phyloP scores from a whole-genome alignment of 1,140 invertebrate genomes.

The Tetranychus urticae region DNA sequence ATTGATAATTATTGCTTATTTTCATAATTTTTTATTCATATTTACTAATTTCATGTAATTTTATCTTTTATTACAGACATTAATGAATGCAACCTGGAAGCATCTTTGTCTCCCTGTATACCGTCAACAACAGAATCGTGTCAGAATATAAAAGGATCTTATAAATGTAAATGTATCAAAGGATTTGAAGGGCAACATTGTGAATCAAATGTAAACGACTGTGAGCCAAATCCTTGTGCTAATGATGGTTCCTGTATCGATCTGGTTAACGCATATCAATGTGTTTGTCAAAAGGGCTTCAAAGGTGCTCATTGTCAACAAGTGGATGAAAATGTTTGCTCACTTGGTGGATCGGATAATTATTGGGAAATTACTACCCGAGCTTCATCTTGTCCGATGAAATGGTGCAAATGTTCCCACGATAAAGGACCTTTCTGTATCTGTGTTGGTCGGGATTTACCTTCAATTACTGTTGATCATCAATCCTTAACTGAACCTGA shows the following conservation, averaged over 20 bases:
- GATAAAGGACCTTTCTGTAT: neutral
- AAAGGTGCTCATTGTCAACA: constrained; percentile 46
- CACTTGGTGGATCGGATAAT: neutral
- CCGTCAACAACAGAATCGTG: constrained; percentile 9
- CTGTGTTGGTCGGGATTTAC: neutral
- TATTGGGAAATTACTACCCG: neutral
- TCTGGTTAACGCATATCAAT: constrained; percentile 20
- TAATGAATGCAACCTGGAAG: constrained; percentile 39
- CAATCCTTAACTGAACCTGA: neutral
- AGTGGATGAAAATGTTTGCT: constrained; percentile 56
- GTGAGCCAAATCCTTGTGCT: constrained; percentile 54
- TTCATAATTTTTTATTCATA: too few species aligned
- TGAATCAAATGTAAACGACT: constrained; percentile 45
- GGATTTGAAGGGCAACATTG: constrained; percentile 23
- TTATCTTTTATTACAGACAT: constrained; percentile 17
- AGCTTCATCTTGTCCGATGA: neutral
- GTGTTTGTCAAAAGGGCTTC: constrained; percentile 49
- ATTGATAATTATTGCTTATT: too few species aligned
- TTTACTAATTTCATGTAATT: constrained; percentile 21
- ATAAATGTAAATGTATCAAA: constrained; percentile 26
- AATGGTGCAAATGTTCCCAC: neutral
- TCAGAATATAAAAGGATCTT: constrained; percentile 14
- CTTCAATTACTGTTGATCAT: neutral
- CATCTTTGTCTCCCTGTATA: constrained; percentile 29
- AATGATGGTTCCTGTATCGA: constrained; percentile 30